Base-by-base conservation (phyloP, 2,113 vertebrate species). In the Felis chaus region DNA sequence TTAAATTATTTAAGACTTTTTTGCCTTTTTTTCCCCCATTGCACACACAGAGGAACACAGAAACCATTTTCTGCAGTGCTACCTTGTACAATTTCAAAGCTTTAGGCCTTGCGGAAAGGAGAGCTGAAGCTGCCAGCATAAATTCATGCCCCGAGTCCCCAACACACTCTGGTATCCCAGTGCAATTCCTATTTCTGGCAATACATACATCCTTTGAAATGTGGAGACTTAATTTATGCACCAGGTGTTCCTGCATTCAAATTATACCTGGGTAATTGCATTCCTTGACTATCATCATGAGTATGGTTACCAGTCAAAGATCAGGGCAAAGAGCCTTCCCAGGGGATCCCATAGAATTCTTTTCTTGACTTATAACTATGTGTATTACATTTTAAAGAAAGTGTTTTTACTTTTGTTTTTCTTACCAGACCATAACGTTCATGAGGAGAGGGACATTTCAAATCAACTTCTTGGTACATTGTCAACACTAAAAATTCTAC, bases 1-100 rank as follows among this genome's bases (percentile, higher is more conserved):
- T 89, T 86, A 83, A 96, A 93, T 83, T 96, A 89, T 96, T 96
- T 53, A 89, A 79, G 29, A 55, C 7, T 1, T 1, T 73, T 82
- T 88, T 91, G 16, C 11, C 25, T 73, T 66, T 27, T 53, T 45
- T 73, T 39, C 1, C 1, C 3, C n/a, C 12, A 86, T 85, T 96
- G 94, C 88, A 19, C 86, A 83, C 79, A 50, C 45, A 48, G 13
- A 57, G 9, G 23, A 90, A 69, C 25, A 39, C 10, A 74, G 45
- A 4, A 74, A 94, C 31, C 15, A 31, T 50, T 87, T 90, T 92
- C 19, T 66, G 29, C 33, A 61, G 2, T 57, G 27, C 82, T 97
- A 94, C 23, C 21, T 91, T 16, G 18, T 65, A 83, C 1, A 71
- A 8, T 53, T 76, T 94, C 27, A 94, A 94, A 95, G 36, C 13